Evolutionary conservation across 2,888 invertebrate species (phyloP), one percentile per base, ranked within the genome.

Genomic region (Drosophila atripex): DNA sequence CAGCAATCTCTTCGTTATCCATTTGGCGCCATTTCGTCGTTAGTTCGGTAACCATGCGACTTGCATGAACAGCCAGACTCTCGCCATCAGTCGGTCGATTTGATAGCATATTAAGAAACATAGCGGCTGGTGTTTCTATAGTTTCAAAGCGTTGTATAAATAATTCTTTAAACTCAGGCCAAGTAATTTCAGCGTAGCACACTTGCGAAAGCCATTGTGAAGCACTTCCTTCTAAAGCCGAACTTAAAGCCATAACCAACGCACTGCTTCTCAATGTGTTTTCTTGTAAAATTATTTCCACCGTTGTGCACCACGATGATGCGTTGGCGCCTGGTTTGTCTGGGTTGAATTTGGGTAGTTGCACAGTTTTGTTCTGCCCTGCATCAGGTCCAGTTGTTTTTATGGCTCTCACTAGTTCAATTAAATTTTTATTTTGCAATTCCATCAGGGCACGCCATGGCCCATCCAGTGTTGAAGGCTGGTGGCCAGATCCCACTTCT

Each of bases 341-440:
- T 46, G 59, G 55, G 32, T 66, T 59, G 50, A 66, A 54, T 60
- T 60, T 52, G n/a, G n/a, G n/a, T n/a, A n/a, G n/a, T n/a, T n/a
- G n/a, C n/a, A n/a, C n/a, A n/a, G n/a, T n/a, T n/a, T 53, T 53
- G 23, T 14, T 60, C 18, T 60, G 53, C 18, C 16, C 47, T 53
- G 32, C 39, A n/a, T 60, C 47, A 47, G 47, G 30, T 47, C 11
- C 32, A 14, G 39, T 57, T 57, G 51, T 30, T 56, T 57, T 30
- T 52, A 57, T 23, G 7, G 64, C 51, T 30, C 41, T 25, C 38
- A 56, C 46, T 2, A 64, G 41, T 57, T 52, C 64, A 18, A 57
- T 57, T 57, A 52, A 39, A 28, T 57, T 64, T 64, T 57, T 41
- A 53, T 64, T 64, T 53, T 53, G 56, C 6, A 57, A 14, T 28